Evolutionary conservation across 2,113 vertebrate genomes (phyloP), one percentile per base, ranked within the genome.

Genomic region (Sminthopsis crassicaudata): DNA sequence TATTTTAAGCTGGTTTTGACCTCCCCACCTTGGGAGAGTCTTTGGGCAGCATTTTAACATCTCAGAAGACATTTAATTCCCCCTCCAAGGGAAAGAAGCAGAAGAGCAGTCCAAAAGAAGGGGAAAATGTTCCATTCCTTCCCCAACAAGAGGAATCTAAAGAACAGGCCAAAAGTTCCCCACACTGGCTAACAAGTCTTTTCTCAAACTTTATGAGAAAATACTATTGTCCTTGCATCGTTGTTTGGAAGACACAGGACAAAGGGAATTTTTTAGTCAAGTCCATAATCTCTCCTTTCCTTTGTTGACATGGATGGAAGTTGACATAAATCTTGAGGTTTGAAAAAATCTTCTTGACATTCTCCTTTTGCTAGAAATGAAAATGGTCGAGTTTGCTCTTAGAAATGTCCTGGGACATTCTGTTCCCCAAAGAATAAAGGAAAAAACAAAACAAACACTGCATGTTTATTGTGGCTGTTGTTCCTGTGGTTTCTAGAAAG

Each of bases 401-500:
- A 93, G 53, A 95, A 91, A 25, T 84, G 36, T 76, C 12, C 94
- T n/a, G 22, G 26, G 95, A 91, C 36, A 91, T 52, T 23, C 46
- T 27, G 55, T 92, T 95, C 96, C 90, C 60, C 89, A 92, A 76
- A 57, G 30, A 3, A 55, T 25, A 92, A 67, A 95, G 27, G 67
- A 92, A 89, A 25, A 76, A 46, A 95, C 52, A 42, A 23, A 51
- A 90, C 67, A 26, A 6, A 48, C 27, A 52, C 14, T 19, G 12
- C 30, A 1, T 76, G 36, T 76, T 76, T 76, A 2, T n/a, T 55
- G 54, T 55, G 24, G 24, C 54, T 55, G 54, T 25, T 76, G 67
- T 19, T n/a, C 36, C 36, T 76, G 67, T n/a, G 67, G 67, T 50
- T 93, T 94, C 90, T 24, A 93, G 53, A 11, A 93, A 30, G 1